Evolutionary conservation across 2,888 invertebrate species (phyloP).

Genomic region (Drosophila rellima): DNA sequence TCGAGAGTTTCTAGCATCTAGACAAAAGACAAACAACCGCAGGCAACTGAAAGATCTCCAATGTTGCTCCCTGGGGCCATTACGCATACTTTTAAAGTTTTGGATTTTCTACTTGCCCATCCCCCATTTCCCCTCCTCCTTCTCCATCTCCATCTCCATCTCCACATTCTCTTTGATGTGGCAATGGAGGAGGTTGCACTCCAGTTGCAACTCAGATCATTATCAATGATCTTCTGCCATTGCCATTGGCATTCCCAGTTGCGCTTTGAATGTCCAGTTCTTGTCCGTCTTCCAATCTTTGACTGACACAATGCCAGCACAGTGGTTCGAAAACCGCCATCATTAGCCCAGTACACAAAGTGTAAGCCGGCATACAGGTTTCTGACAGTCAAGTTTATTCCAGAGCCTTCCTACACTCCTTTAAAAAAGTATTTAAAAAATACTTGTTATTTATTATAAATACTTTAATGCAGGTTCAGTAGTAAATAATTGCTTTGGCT

Average conservation of each 20-base stretch:
- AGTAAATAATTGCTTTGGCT: too few species aligned
- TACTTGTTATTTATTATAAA: too few species aligned
- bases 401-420: too few species aligned
- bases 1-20: conserved; percentile 43
- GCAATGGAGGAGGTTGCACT: conserved; percentile 38
- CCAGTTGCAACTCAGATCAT: conserved; percentile 70
- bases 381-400: too few species aligned
- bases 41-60: conserved; percentile 42
- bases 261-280: conserved; percentile 34
- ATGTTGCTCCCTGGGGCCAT: conserved; percentile 72
- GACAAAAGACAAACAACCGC: conserved; percentile 71
- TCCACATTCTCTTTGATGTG: neutral
- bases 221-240: conserved; percentile 72
- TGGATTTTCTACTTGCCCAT: conserved; percentile 43
- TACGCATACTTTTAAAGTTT: conserved; percentile 79
- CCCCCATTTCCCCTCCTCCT: conserved; percentile 14
- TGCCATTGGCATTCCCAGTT: conserved; percentile 46
- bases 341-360: conserved; percentile 42
- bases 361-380: neutral
- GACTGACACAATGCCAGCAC: conserved; percentile 70
- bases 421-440: too few species aligned
- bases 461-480: too few species aligned
- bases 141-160: neutral
- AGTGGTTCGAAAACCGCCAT: conserved; percentile 45
- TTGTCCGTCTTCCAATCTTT: conserved; percentile 17